Percentiles rank a stretch among this genome's conserved stretches.
These are phyloP conservation scores for Solen grandis DNA, from an alignment of 1,140 invertebrate species.

Conservation along the genomic window DNA sequence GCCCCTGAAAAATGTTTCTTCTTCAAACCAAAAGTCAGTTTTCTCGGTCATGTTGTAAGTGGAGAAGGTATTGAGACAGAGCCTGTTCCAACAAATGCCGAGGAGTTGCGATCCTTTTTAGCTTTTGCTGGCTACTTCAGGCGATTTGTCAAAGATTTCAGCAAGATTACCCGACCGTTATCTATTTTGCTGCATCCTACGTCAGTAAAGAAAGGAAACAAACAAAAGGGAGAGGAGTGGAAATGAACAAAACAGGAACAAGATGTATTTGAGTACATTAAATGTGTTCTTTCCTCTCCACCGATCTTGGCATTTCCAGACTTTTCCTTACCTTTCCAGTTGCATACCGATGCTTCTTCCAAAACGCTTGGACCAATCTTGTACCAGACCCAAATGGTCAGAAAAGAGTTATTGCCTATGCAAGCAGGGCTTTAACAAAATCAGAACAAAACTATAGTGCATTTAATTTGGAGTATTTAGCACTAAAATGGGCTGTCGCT, in stretches of 20 bases:
- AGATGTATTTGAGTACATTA: conserved; percentile 56
- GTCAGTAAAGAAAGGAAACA: too few relatives aligned
- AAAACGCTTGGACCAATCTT: conserved; percentile 67
- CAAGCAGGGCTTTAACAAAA: too few relatives aligned
- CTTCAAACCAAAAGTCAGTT: too few relatives aligned
- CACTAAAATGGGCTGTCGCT: too few relatives aligned
- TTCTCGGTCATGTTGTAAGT: too few relatives aligned
- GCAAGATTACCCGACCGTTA: conserved; percentile 60
- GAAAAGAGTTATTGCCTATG: too few relatives aligned
- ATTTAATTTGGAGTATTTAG: too few relatives aligned
- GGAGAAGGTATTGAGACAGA: too few relatives aligned
- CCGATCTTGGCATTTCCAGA: conserved; percentile 59
- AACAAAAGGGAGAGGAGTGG: conserved; percentile 32
- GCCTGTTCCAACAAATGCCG: conserved; percentile 66
- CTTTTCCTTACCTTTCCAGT: conserved; percentile 53
- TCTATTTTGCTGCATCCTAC: conserved; percentile 43
- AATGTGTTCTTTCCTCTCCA: conserved; percentile 23
- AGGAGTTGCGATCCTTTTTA: conserved; percentile 77
- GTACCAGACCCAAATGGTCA: too few relatives aligned
- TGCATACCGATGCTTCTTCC: conserved; percentile 64
- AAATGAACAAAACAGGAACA: conserved; percentile 47
- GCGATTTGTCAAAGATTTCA: conserved; percentile 74
- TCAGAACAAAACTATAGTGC: too few relatives aligned
- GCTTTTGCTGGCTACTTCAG: conserved; percentile 80
- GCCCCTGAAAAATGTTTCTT: too few relatives aligned